Evolutionary conservation across 2,888 invertebrate species (phyloP).

Genomic region (Cenopis cana): DNA sequence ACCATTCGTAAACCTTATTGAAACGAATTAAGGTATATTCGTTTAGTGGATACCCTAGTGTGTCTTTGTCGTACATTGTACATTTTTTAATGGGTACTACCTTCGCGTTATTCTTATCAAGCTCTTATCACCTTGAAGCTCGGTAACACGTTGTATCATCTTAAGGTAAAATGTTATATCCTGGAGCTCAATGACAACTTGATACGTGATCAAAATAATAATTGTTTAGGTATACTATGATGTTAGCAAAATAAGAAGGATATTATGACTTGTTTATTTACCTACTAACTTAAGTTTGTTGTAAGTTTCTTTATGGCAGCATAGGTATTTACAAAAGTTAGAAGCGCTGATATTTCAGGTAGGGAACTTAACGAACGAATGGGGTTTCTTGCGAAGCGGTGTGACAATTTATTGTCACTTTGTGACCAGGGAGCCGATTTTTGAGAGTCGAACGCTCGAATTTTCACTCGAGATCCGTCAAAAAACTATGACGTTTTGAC

Average conservation of each 20-base stretch:
- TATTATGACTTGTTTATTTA: neutral
- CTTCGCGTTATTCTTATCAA: conserved; percentile 28
- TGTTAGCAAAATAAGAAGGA: neutral
- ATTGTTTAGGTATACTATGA: neutral
- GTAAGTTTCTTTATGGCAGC: neutral
- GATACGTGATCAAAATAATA: conserved; percentile 33
- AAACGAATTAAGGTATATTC: neutral
- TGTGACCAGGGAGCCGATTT: no score
- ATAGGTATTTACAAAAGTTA: neutral
- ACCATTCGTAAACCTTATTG: neutral
- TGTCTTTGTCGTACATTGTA: neutral
- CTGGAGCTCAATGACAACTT: conserved; percentile 31
- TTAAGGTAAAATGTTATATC: conserved; percentile 35
- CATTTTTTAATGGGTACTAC: neutral
- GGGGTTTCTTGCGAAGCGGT: no score
- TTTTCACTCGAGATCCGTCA: no score
- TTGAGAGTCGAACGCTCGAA: no score
- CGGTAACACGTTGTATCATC: conserved; percentile 7
- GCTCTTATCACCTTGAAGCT: conserved; percentile 34
- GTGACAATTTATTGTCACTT: no score
- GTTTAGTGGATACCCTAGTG: neutral
- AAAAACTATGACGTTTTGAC: no score
- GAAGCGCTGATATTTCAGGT: neutral
- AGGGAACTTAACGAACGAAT: neutral
- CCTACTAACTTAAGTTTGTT: no score